Evolutionary conservation across 2,113 vertebrate genomes (phyloP), one percentile per base, ranked within the genome.

Genomic region (Actinemys pallida): DNA sequence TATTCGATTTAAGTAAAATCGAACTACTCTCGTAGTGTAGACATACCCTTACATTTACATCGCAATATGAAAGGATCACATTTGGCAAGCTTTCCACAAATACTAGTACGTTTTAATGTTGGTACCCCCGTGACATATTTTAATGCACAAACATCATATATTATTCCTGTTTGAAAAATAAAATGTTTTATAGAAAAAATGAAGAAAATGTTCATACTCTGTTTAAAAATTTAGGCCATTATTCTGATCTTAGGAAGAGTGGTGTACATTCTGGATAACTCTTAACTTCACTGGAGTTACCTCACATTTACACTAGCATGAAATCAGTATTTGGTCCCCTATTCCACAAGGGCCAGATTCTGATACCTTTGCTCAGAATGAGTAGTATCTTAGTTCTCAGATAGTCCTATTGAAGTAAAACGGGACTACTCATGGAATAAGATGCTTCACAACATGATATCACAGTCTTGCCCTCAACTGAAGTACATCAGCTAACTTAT

Each of bases 81-180:
- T 88, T 5, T 13, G 49, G 42, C 3, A 88, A 49, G 49, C 86
- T 80, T 92, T 81, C 12, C 11, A 69, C 47, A 78, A 69, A 56
- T 91, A 45, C 29, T 24, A 27, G 19, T 39, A 75, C 16, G 16
- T 87, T 78, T 84, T 42, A 87, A 42, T 57, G 76, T 13, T 78
- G 22, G 0, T 57, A 10, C 24, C 6, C n/a, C 29, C 27, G 31
- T 27, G 76, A 47, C 47, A 57, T 1, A 1, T 84, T 3, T 62
- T 12, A 13, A 31, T 6, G 27, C 27, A 59, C 27, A 59, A 12
- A 31, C 27, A 62, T 31, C 11, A 27, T 31, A 29, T 59, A 62
- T 39, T n/a, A n/a, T 72, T 39, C n/a, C n/a, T 39, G 65, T 17
- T 39, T 39, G 17, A 72, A 5, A 72, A 39, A 72, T 39, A 72